Evolutionary conservation across 2,888 invertebrate genomes (phyloP).

Genomic region (Alviniconcha strummeri): DNA sequence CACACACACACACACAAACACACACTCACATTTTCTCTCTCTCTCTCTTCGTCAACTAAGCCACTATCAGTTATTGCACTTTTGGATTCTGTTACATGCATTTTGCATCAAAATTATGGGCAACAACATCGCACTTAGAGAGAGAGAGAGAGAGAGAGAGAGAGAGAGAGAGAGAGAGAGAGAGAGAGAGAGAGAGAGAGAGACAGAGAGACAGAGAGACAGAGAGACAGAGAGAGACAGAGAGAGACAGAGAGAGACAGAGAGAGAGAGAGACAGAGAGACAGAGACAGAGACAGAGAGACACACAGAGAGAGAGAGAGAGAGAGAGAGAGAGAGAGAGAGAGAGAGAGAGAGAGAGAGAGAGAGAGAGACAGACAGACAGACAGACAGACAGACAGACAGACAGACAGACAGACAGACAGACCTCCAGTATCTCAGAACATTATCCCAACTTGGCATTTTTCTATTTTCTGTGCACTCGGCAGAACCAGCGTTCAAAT

Average conservation of each 20-base stretch:
- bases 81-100: no score
- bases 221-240: conserved; percentile 4
- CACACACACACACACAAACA: no score
- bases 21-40: no score
- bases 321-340: conserved; percentile 4
- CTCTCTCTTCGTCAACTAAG: no score
- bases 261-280: background rate
- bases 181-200: conserved; percentile 2
- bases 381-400: conserved; percentile 1
- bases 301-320: background rate
- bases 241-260: conserved; percentile 16
- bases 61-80: no score
- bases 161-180: conserved; percentile 2
- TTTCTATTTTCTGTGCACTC: no score
- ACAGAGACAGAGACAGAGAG: conserved; percentile 7
- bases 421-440: background rate
- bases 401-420: background rate
- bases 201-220: conserved; percentile 11
- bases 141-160: background rate
- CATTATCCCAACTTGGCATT: no score
- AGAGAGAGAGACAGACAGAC: background rate
- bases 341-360: background rate
- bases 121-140: no score
- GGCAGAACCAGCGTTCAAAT: no score
- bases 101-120: no score